Percentiles rank a stretch among this genome's conserved stretches.
These are phyloP conservation scores for Agraylea sexmaculata DNA, from an alignment of 1,140 invertebrate species.

Conservation along the genomic window DNA sequence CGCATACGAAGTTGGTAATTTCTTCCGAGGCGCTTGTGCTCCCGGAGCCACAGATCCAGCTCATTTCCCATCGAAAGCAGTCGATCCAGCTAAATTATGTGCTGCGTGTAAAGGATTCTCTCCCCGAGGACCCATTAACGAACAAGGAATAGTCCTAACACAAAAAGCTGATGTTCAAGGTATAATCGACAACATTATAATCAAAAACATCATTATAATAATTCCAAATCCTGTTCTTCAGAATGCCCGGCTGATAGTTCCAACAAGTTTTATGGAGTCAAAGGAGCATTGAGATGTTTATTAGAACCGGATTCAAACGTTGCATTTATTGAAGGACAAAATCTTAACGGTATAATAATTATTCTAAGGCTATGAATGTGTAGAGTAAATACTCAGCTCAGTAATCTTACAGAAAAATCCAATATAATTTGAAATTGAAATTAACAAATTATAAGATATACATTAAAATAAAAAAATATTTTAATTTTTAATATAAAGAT, in stretches of 20 bases:
- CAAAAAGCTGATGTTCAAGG: too few relatives aligned
- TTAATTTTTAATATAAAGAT: background rate
- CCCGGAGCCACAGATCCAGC: constrained; percentile 42
- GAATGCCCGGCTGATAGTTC: constrained; percentile 30
- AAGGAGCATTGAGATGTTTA: constrained; percentile 47
- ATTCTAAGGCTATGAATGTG: constrained; percentile 7
- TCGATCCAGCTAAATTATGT: constrained; percentile 25
- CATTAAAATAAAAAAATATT: constrained; percentile 1
- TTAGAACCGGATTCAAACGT: constrained; percentile 41
- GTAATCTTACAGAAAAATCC: background rate
- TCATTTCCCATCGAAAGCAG: constrained; percentile 29
- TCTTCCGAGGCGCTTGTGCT: constrained; percentile 45
- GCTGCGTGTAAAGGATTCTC: constrained; percentile 22
- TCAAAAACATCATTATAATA: background rate
- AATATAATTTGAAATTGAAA: background rate
- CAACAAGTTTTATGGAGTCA: constrained; percentile 53
- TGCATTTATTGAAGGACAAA: constrained; percentile 44
- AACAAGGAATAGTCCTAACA: constrained; percentile 15
- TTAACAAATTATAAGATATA: background rate
- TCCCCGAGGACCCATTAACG: constrained; percentile 11
- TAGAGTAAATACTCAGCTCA: background rate
- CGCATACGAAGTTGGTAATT: constrained; percentile 38
- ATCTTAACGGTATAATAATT: constrained; percentile 36
- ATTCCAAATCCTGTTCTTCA: constrained; percentile 7
- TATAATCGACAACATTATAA: background rate